phyloP scores from a whole-genome alignment of 2,113 vertebrate species.

The Myotis lucifugus region DNA sequence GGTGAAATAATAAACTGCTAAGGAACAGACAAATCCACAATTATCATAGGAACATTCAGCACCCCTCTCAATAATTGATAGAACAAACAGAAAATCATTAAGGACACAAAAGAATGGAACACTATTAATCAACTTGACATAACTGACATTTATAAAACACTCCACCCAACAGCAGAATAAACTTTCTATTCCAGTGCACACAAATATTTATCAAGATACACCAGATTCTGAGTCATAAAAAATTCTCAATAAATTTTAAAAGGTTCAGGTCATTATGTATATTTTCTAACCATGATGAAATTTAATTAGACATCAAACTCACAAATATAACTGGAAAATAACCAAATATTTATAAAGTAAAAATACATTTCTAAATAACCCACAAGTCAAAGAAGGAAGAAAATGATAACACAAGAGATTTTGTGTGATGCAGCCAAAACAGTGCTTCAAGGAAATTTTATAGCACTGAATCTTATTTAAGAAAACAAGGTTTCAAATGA shows the following conservation, averaged over 20 bases:
- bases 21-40: not conserved
- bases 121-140: too few species aligned
- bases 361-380: not conserved
- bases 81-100: too few species aligned
- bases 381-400: too few species aligned
- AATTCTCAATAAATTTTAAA: conserved; percentile 19
- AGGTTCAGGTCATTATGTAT: not conserved
- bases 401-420: not conserved
- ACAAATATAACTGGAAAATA: not conserved
- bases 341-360: not conserved
- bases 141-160: too few species aligned
- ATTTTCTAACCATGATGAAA: not conserved
- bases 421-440: not conserved
- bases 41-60: not conserved
- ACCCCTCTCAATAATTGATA: not conserved
- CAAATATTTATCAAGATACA: not conserved
- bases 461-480: not conserved
- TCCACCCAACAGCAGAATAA: not conserved
- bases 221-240: not conserved
- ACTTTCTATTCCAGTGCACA: not conserved
- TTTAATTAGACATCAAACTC: not conserved
- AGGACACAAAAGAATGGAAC: too few species aligned
- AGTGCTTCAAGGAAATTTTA: not conserved
- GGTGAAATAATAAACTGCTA: not conserved
- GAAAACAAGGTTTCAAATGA: not conserved